phyloP scores from a whole-genome alignment of 2,888 invertebrate species.

The Scotopteryx bipunctaria region DNA sequence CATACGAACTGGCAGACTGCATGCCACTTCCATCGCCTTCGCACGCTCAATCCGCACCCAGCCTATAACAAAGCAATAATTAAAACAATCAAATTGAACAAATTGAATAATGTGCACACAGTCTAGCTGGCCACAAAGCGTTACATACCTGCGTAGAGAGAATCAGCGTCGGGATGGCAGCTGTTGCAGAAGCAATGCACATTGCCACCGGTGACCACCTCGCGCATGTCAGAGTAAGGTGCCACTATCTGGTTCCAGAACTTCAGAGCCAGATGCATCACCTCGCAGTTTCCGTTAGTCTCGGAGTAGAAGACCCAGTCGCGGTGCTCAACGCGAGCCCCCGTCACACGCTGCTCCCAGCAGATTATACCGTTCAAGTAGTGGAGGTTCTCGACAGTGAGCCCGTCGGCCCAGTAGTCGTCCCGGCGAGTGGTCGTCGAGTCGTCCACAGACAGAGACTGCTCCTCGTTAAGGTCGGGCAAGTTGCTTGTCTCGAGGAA shows the following conservation, averaged over 20 bases:
- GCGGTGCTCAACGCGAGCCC: constrained; percentile 28
- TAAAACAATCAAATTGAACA: not conserved
- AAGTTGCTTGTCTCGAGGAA: constrained; percentile 66
- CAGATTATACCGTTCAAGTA: constrained; percentile 63
- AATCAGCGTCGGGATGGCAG: constrained; percentile 61
- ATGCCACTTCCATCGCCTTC: constrained; percentile 40
- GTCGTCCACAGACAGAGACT: constrained; percentile 68
- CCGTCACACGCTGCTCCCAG: constrained; percentile 53
- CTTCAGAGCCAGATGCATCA: constrained; percentile 66
- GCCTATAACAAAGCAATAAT: constrained; percentile 39
- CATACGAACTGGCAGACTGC: constrained; percentile 46
- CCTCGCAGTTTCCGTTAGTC: constrained; percentile 54
- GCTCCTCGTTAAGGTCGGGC: constrained; percentile 71
- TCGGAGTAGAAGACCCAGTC: constrained; percentile 38
- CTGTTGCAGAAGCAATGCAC: constrained; percentile 64
- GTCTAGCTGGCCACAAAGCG: no score
- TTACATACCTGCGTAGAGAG: constrained; percentile 50
- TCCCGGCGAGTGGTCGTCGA: constrained; percentile 61
- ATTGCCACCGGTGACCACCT: constrained; percentile 67
- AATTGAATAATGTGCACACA: constrained; percentile 29
- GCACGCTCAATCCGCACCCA: constrained; percentile 77
- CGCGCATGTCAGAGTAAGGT: constrained; percentile 65
- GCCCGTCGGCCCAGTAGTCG: constrained; percentile 57
- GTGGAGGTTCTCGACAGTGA: constrained; percentile 60
- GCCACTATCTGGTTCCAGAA: constrained; percentile 66